Evolutionary conservation across 2,113 vertebrate species (phyloP), one percentile per base, ranked within the genome.

Genomic region (Pollachius pollachius): DNA sequence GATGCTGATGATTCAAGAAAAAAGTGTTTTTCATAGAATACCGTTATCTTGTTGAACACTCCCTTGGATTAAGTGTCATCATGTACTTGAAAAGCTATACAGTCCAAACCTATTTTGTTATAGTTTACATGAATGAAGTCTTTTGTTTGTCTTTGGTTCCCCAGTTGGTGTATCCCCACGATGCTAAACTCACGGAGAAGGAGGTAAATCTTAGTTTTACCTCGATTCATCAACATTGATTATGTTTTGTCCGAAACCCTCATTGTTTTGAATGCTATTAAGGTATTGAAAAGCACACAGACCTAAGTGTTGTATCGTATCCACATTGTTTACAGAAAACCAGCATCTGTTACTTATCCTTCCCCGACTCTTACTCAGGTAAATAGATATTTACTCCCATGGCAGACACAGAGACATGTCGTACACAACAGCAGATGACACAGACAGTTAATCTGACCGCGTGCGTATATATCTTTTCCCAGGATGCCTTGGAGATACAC

Each of bases 321-420:
- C 15, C 8, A 48, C 41, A 17, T 70, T 60, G 7, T 15, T 70
- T 65, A 54, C 89, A 99, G 97, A 98, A 96, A 92, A 96, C 92
- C 37, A 97, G 92, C 83, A 94, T 99, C 83, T 99, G 97, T 89
- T 98, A 96, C 88, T 83, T 98, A 84, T 94, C 97, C 62, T 99
- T 99, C 77, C 97, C 97, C 0, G 97, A 99, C 91, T 99, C 97
- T 0, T 97, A 98, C 87, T 99, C 97, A 85, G 96, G 97, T 99
- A 84, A 89, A 68, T 52, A 27, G 4, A 4, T 15, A 30, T 59
- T n/a, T 19, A 13, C 11, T 62, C 34, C 27, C 30, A 64, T 4
- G 8, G 7, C 23, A 59, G n/a, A 17, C 17, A 13, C 4, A 64
- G 3, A 52, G 59, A 0, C 8, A 48, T 48, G 13, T 15, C 5